Base-by-base conservation (phyloP, 2,888 invertebrate genomes). In the Deilephila elpenor region DNA sequence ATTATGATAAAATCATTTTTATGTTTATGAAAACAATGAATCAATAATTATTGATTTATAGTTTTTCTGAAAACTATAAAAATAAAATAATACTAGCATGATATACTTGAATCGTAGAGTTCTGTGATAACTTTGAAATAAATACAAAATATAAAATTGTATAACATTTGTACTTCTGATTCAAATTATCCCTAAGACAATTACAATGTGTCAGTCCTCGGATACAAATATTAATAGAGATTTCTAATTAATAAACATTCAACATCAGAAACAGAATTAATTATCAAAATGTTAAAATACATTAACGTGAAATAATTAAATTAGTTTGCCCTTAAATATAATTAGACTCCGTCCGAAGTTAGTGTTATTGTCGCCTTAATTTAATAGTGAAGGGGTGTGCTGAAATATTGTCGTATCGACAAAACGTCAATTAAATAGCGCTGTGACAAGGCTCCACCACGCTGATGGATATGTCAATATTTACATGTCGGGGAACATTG, bases 351-450 rank as follows among this genome's bases (percentile, higher is more conserved):
- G 11, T 56, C n/a, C 56, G 44, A 44, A 56, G 17, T 56, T 56
- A 56, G 56, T 2, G 34, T 71, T 14, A 56, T 56, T 71, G 32
- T 32, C 8, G 19, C 25, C 19, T 56, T 32, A 19, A 64, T 53
- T 25, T 29, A 56, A 56, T 71, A 71, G 70, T 71, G 70, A 56
- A 25, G 70, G 56, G 53, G 61, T 34, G 51, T 56, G 6, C 37
- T n/a, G 19, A 34, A 20, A 32, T 44, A 70, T 56, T 56, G 56
- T 71, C 59, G 51, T 75, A 77, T 74, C 71, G 74, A 75, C 61
- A 74, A 51, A 34, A 59, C 73, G 72, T 75, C 73, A 74, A 67
- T 70, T 44, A 62, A 62, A 51, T 1, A 17, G n/a, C 59, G 64
- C 64, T 60, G 72, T 71, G 51, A 64, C n/a, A 64, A 19, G n/a